These are phyloP conservation scores for Megaceryle torquata DNA, from an alignment of 2,113 vertebrate genomes.

Conservation along the genomic window DNA sequence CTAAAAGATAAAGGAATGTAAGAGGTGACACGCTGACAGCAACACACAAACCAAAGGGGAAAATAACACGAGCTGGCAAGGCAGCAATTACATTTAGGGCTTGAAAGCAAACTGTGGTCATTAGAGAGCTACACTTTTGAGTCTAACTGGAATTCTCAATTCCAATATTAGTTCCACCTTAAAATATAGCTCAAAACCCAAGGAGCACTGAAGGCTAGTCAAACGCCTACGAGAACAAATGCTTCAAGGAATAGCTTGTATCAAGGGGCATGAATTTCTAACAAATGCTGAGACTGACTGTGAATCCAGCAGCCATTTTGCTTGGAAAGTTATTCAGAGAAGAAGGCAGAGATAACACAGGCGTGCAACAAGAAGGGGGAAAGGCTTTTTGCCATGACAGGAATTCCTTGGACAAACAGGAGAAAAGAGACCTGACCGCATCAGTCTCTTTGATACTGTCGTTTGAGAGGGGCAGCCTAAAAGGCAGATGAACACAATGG, in stretches of 20 bases:
- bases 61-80: background rate
- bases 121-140: background rate
- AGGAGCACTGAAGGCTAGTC: background rate
- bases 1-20: background rate
- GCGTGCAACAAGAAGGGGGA: background rate
- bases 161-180: background rate
- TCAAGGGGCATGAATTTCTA: background rate
- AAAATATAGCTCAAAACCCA: background rate
- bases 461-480: background rate
- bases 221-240: background rate
- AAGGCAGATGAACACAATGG: background rate
- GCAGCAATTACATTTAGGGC: background rate
- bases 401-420: background rate
- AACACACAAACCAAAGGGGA: background rate
- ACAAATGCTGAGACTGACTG: background rate
- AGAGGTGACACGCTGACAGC: background rate
- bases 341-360: background rate
- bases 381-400: background rate
- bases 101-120: background rate
- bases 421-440: background rate
- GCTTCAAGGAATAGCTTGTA: background rate
- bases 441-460: background rate
- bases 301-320: background rate
- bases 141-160: background rate
- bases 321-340: background rate